These are phyloP conservation scores for Pharmacophagus antenor DNA, from an alignment of 2,888 invertebrate genomes.

Conservation along the genomic window DNA sequence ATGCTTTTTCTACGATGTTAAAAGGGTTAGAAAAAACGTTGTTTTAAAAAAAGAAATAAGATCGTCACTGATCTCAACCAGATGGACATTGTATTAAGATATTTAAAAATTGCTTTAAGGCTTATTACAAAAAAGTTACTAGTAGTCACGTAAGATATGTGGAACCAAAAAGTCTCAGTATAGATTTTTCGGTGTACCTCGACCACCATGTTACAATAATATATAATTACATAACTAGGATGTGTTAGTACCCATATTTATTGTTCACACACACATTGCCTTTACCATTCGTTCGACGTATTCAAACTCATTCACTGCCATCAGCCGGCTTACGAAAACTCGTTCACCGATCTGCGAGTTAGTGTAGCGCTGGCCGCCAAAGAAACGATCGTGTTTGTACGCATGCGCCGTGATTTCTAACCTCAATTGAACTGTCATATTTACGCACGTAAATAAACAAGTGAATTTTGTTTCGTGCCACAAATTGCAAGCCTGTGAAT, in stretches of 20 bases:
- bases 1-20: too few relatives aligned
- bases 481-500: slow-evolving; percentile 42
- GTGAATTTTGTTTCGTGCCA: slow-evolving; percentile 56
- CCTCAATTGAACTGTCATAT: slow-evolving; percentile 53
- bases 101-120: too few relatives aligned
- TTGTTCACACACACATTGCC: slow-evolving; percentile 17
- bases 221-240: background rate
- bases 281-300: slow-evolving; percentile 36
- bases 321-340: slow-evolving; percentile 36
- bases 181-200: background rate
- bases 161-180: background rate
- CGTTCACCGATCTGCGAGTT: slow-evolving; percentile 47
- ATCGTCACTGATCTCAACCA: too few relatives aligned
- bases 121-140: too few relatives aligned
- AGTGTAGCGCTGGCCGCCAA: slow-evolving; percentile 58
- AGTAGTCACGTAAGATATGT: background rate
- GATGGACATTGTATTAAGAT: too few relatives aligned
- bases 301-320: slow-evolving; percentile 34
- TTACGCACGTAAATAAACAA: slow-evolving; percentile 72
- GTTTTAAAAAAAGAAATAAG: too few relatives aligned
- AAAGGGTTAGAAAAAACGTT: too few relatives aligned
- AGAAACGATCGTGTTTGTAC: slow-evolving; percentile 44
- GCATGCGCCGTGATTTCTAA: slow-evolving; percentile 58
- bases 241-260: background rate
- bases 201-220: too few relatives aligned